Conservation (phyloP, 2,888 invertebrate species). For the Girardia tigrina region DNA sequence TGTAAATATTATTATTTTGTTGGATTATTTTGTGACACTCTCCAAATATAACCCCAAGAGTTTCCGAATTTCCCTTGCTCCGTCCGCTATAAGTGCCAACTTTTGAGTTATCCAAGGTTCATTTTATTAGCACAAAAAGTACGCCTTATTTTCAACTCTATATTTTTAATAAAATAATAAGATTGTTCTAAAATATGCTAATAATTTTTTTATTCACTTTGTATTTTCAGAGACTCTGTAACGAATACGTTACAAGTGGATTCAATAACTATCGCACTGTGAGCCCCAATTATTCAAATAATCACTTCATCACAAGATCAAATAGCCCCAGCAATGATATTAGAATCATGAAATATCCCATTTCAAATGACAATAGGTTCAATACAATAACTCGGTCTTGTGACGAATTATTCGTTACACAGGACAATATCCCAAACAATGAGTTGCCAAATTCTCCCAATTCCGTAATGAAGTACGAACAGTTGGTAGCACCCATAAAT, state of each 20-base stretch:
- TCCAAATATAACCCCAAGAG: too few relatives aligned
- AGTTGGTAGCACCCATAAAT: not conserved
- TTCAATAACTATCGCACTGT: conserved; percentile 11
- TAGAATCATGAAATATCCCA: not conserved
- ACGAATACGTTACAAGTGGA: not conserved
- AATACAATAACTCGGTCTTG: not conserved
- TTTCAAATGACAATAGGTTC: not conserved
- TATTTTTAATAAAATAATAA: too few relatives aligned
- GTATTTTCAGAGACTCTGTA: not conserved
- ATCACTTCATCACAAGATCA: not conserved
- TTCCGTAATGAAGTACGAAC: not conserved
- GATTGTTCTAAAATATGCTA: too few relatives aligned
- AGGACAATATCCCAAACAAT: not conserved
- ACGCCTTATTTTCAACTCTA: too few relatives aligned
- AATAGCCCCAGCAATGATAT: not conserved
- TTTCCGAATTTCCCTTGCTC: too few relatives aligned
- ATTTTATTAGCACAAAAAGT: too few relatives aligned
- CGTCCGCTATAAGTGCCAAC: too few relatives aligned
- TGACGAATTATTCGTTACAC: conserved; percentile 1
- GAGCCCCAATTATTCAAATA: not conserved
- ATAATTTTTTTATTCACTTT: too few relatives aligned
- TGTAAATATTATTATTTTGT: too few relatives aligned
- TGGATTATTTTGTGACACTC: too few relatives aligned
- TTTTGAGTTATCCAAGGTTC: too few relatives aligned
- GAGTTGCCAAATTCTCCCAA: not conserved